Percentiles rank a stretch among this genome's conserved stretches.
Conservation (phyloP, 53 echinoderm and acorn worm species). For the Zoroaster sp. region DNA sequence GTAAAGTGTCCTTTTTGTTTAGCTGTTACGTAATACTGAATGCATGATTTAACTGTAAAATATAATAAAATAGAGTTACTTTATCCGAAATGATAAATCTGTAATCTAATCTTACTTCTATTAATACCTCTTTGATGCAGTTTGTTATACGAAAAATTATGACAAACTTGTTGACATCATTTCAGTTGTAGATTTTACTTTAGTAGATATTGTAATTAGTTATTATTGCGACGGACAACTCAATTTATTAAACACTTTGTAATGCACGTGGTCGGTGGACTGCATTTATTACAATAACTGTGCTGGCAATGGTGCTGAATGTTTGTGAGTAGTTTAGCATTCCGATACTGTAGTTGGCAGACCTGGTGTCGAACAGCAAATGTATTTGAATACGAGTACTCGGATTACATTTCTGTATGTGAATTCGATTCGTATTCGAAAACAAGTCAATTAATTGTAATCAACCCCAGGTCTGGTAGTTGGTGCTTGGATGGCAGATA, state of each 20-base stretch:
- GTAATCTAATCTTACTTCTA: neutral
- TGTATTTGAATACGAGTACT: neutral
- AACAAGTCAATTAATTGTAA: no score
- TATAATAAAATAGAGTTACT: neutral
- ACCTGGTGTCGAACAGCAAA: neutral
- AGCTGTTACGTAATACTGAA: no score
- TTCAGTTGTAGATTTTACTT: constrained; percentile 28
- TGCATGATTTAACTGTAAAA: neutral
- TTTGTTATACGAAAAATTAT: constrained; percentile 30
- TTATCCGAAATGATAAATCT: neutral
- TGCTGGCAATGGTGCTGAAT: constrained; percentile 54
- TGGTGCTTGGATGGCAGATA: no score
- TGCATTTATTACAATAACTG: constrained; percentile 34
- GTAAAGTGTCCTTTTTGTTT: no score
- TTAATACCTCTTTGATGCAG: constrained; percentile 35
- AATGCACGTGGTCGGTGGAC: constrained; percentile 17
- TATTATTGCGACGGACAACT: neutral
- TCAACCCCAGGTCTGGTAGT: no score
- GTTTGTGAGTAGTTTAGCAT: constrained; percentile 20
- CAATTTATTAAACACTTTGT: constrained; percentile 8
- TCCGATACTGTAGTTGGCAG: neutral
- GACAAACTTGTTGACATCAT: constrained; percentile 22
- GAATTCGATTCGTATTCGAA: no score
- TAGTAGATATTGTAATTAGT: neutral
- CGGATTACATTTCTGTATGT: neutral